Base-by-base conservation (phyloP, 1,140 invertebrate species). In the Venustaconcha ellipsiformis region DNA sequence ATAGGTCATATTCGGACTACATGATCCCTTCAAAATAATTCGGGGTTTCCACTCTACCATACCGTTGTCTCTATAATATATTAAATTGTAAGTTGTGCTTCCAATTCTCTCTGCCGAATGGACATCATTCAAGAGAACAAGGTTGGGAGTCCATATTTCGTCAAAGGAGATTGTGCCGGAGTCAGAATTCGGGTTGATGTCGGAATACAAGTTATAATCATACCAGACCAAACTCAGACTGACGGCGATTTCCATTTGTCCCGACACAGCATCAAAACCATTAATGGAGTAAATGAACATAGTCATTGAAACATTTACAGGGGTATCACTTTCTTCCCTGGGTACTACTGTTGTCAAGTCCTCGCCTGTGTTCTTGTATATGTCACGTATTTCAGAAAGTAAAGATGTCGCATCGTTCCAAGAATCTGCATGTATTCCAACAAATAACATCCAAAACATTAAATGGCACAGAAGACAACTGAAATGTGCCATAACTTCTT, bases 1-100 rank as follows among this genome's bases (percentile, higher is more conserved):
- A 30, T 57, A 73, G 1, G 64, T 58, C 71, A 73, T 65, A 67
- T 73, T 57, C 15, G 71, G 63, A 30, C 63, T 73, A 23, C 71
- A 73, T 1, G 71, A 63, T 14, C 63, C 63, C 13, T 67, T 73
- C 14, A 73, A 57, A 12, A 73, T 73, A 55, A 73, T 67, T 26
- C 71, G 17, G 5, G 71, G 71, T 23, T 58, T 56, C 71, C 71
- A 73, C 58, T 2, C 57, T 58, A 37, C 70, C 56, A 48, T 71
- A 62, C 18, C 70, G 30, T 2, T 58, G 12, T 37, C 70, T 71
- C 23, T 20, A 55, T 73, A 67, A 57, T 20, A 73, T 30, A 57
- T 55, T 2, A 73, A 56, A 57, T 58, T 26, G 62, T 73, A 73
- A 37, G 4, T 59, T 59, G 48, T 60, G 57, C 67, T 65, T 2